Percentiles rank a stretch among this genome's conserved stretches.
These are phyloP conservation scores for Corbicula japonica DNA, from an alignment of 2,888 invertebrate species.

Conservation along the genomic window DNA sequence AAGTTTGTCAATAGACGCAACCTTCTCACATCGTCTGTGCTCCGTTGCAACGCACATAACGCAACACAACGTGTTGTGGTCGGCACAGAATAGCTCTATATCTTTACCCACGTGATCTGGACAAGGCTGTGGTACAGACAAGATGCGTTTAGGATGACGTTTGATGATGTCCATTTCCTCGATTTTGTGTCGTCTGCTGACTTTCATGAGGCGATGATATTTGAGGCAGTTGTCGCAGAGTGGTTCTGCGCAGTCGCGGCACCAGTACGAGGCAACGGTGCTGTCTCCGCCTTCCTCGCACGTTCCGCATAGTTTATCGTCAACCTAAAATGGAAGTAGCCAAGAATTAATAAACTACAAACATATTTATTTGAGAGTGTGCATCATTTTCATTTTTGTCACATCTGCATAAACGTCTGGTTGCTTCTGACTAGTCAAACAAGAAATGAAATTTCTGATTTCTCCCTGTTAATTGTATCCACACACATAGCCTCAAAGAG, in stretches of 20 bases:
- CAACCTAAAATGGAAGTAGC: slow-evolving; percentile 35
- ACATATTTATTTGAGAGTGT: too few relatives aligned
- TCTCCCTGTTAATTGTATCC: too few relatives aligned
- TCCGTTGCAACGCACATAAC: slow-evolving; percentile 69
- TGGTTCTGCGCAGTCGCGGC: slow-evolving; percentile 66
- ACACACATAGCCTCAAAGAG: too few relatives aligned
- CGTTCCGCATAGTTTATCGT: slow-evolving; percentile 65
- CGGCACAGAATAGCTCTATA: slow-evolving; percentile 66
- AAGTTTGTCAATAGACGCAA: slow-evolving; percentile 66
- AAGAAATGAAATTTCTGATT: too few relatives aligned
- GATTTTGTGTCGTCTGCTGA: slow-evolving; percentile 65
- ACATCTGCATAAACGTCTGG: too few relatives aligned
- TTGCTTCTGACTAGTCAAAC: too few relatives aligned
- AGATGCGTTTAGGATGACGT: slow-evolving; percentile 61
- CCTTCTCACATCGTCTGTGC: slow-evolving; percentile 65
- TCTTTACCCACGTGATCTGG: slow-evolving; percentile 68
- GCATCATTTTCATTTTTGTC: too few relatives aligned
- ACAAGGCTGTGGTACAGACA: slow-evolving; percentile 66
- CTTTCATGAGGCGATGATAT: slow-evolving; percentile 66
- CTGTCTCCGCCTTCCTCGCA: slow-evolving; percentile 66
- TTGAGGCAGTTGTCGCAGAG: slow-evolving; percentile 66
- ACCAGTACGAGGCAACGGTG: slow-evolving; percentile 66
- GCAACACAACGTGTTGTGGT: slow-evolving; percentile 64
- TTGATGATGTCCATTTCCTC: slow-evolving; percentile 66
- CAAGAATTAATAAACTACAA: too few relatives aligned